A percentile compares a stretch with the other conserved stretches of the same genome.
Conservation (phyloP, 2,113 vertebrate genomes). For the Capreolus pygargus region DNA sequence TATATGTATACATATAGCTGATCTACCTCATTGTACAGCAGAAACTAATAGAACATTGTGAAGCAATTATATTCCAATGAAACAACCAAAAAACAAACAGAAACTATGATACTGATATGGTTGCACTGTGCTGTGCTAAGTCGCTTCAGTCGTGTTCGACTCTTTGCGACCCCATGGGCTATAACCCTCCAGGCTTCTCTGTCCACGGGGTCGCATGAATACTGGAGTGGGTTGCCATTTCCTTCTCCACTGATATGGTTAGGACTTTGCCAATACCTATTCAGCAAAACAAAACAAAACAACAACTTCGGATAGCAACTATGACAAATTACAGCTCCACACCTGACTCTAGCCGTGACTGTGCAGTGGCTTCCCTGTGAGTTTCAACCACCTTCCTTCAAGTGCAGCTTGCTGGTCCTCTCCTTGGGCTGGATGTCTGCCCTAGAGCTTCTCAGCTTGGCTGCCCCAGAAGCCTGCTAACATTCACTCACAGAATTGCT, state of each 20-base stretch:
- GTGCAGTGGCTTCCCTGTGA: not conserved
- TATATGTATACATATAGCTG: not conserved
- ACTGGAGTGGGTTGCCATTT: not conserved
- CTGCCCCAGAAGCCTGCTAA: not conserved
- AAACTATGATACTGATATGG: not conserved
- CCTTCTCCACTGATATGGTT: not conserved
- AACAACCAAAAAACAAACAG: not conserved
- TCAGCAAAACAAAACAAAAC: not conserved
- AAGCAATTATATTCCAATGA: not conserved
- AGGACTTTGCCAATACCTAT: not conserved
- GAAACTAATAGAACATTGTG: not conserved
- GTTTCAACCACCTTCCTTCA: not conserved
- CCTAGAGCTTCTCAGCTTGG: not conserved
- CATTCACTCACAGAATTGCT: not conserved
- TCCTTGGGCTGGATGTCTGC: not conserved
- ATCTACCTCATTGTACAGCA: not conserved
- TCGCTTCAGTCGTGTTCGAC: accelerated
- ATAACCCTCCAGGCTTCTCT: not conserved
- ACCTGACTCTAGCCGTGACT: not conserved
- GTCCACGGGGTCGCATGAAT: not conserved
- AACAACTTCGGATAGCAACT: not conserved
- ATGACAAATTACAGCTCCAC: not conserved
- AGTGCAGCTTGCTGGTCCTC: not conserved
- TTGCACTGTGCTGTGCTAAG: not conserved
- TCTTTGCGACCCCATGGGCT: not conserved